Conservation (phyloP, 2,797 vertebrate genomes). For the Sternarchorhynchus goeldii region DNA sequence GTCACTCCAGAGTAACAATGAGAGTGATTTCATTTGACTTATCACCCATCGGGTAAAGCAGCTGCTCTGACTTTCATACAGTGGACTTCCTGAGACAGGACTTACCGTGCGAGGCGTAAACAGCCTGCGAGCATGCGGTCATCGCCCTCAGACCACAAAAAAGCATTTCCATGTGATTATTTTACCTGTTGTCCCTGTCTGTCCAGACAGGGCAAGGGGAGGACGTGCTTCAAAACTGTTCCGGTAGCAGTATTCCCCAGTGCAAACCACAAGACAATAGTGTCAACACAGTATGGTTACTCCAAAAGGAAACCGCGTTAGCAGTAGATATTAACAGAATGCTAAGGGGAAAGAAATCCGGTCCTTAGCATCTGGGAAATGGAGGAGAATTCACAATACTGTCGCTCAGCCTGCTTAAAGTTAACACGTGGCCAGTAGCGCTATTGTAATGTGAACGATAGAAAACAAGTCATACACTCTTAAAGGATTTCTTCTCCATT, state of each 20-base stretch:
- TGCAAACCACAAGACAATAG: conserved; percentile 34
- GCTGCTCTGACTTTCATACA: conserved; percentile 77
- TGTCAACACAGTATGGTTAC: conserved; percentile 33
- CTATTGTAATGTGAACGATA: conserved; percentile 50
- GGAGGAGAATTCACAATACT: conserved; percentile 47
- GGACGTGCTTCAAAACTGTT: conserved; percentile 12
- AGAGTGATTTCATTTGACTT: conserved; percentile 78
- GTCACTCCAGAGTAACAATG: conserved; percentile 78
- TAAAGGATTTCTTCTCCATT: conserved; percentile 54
- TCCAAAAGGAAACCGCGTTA: conserved; percentile 40
- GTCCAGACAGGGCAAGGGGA: conserved; percentile 36
- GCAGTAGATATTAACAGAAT: conserved; percentile 30
- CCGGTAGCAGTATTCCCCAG: conserved; percentile 27
- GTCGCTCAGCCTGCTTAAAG: conserved; percentile 49
- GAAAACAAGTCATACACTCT: conserved; percentile 56
- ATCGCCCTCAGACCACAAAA: conserved; percentile 68
- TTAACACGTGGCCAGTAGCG: conserved; percentile 47
- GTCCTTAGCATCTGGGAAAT: conserved; percentile 36
- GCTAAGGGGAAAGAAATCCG: conserved; percentile 17
- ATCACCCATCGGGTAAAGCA: conserved; percentile 80
- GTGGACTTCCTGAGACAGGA: conserved; percentile 80
- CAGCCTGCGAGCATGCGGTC: conserved; percentile 72
- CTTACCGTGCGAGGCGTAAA: conserved; percentile 77
- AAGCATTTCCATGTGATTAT: conserved; percentile 76
- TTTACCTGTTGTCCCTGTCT: conserved; percentile 58